A percentile compares a stretch with the other conserved stretches of the same genome.
Evolutionary conservation across 1,140 invertebrate species (phyloP).

Genomic region (Harlomillsia oculata): DNA sequence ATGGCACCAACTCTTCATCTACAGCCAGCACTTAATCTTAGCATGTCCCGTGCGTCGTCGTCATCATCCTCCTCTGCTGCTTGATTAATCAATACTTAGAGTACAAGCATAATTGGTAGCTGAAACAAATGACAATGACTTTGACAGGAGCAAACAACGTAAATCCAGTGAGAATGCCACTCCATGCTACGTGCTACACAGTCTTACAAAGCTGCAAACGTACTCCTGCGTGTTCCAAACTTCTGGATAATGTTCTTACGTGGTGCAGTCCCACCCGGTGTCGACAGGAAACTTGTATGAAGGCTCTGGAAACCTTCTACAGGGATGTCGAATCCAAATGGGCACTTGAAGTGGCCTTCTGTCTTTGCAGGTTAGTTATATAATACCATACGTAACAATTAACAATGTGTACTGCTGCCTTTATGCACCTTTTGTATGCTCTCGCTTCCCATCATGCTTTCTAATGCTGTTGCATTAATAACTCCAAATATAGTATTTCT

Average conservation of each 20-base stretch:
- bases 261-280: constrained; percentile 66
- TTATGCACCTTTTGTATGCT: no score
- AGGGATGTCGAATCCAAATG: constrained; percentile 62
- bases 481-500: no score
- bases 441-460: no score
- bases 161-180: constrained; percentile 16
- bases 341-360: constrained; percentile 80
- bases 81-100: background rate
- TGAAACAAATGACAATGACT: background rate
- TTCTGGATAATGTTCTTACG: constrained; percentile 63
- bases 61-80: background rate
- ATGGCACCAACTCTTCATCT: background rate
- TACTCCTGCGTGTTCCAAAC: constrained; percentile 41
- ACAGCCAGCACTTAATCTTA: background rate
- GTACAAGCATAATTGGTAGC: background rate
- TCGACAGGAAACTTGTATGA: constrained; percentile 74
- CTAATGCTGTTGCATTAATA: no score
- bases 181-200: constrained; percentile 65
- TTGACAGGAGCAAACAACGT: background rate
- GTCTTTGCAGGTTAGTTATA: constrained; percentile 80
- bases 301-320: constrained; percentile 73
- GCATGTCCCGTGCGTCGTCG: background rate
- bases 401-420: background rate
- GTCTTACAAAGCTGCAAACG: constrained; percentile 60
- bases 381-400: background rate